Evolutionary conservation across 2,113 vertebrate species (phyloP), one percentile per base, ranked within the genome.

Genomic region (Leptobrachium ailaonicum): DNA sequence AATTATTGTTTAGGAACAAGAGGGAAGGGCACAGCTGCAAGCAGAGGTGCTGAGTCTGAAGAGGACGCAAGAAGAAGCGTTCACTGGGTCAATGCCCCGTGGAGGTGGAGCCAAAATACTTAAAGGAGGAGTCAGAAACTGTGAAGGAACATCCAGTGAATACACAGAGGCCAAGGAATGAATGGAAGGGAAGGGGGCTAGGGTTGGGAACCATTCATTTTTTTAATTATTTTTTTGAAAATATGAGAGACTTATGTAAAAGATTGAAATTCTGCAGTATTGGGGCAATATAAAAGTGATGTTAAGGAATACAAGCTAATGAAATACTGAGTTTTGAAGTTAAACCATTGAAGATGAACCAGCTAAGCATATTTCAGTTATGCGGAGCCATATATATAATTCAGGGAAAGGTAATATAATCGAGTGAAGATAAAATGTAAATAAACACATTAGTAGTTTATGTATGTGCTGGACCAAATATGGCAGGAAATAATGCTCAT

Each of bases 21-120:
- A 96, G 8, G 95, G 96, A 89, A 94, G 94, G 88, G 95, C 92
- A 0, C 89, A 93, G 79, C 90, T 97, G 87, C 95, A 96, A 86
- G 95, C 94, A 41, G 96, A 97, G 90, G 94, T 97, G 73, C 92
- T 95, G 85, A 95, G 85, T 88, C 93, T 96, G 41, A 81, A 81
- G 56, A 74, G 79, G 47, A 81, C 79, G 3, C 79, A 81, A 68
- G 79, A 81, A 54, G 79, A 81, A 69, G 79, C 79, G 11, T 81
- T 81, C 66, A 81, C 79, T 68, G 79, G 79, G 75, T 69, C 79
- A 44, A 69, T 81, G 72, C 79, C 79, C 72, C 64, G 54, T 62
- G 72, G 67, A 13, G 56, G 54, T 42, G 79, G 79, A 50, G 79
- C 72, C 53, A 81, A 81, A 20, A 81, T 81, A 69, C 79, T 81